Percentiles rank a stretch among this genome's conserved stretches.
phyloP scores from a whole-genome alignment of 2,888 invertebrate species.

The Drosophila macrospina region DNA sequence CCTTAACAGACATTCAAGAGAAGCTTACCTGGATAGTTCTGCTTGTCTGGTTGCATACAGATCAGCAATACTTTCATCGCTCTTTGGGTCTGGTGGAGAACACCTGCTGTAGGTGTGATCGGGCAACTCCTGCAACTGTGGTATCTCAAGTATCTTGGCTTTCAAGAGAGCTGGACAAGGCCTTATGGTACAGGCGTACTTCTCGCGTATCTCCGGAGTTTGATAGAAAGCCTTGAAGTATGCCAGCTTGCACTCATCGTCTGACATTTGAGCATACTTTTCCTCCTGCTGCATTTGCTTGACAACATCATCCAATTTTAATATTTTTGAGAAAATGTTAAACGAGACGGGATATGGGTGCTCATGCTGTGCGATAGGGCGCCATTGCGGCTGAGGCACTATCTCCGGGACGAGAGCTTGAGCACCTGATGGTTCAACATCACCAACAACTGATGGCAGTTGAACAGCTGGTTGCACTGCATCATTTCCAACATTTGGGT shows the following conservation, averaged over 20 bases:
- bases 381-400: background rate
- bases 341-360: slow-evolving; percentile 39
- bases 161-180: slow-evolving; percentile 26
- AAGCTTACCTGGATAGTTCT: slow-evolving; percentile 28
- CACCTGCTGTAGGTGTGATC: background rate
- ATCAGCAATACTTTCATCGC: background rate
- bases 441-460: background rate
- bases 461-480: background rate
- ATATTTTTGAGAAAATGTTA: slow-evolving; percentile 26
- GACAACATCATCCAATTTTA: slow-evolving; percentile 41
- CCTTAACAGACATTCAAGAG: background rate
- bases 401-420: background rate
- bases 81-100: background rate
- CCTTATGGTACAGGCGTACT: slow-evolving; percentile 17
- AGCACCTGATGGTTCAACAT: no score
- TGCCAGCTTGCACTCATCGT: slow-evolving; percentile 21
- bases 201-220: slow-evolving; percentile 35
- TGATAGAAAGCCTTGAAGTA: slow-evolving; percentile 48
- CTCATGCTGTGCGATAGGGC: no score
- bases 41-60: slow-evolving; percentile 26
- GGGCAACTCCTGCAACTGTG: background rate
- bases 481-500: background rate
- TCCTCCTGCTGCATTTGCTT: slow-evolving; percentile 39
- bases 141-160: slow-evolving; percentile 34
- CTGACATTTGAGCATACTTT: slow-evolving; percentile 7